Evolutionary conservation across 2,113 vertebrate species (phyloP).

Genomic region (Chloebia gouldiae): DNA sequence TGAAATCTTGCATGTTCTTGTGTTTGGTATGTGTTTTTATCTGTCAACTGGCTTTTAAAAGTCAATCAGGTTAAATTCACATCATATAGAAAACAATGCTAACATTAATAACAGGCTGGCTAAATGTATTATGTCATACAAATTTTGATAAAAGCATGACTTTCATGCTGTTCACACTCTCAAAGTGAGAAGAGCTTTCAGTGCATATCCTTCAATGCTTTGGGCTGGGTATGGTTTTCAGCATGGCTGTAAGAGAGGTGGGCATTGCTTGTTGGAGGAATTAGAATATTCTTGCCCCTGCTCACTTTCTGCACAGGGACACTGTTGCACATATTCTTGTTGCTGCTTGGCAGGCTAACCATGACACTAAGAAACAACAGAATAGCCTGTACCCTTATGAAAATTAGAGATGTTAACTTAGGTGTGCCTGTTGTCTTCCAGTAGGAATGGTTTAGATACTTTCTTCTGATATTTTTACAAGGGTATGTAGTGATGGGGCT

Average conservation of each 20-base stretch:
- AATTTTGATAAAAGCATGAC: background rate
- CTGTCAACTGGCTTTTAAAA: background rate
- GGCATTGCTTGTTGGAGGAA: background rate
- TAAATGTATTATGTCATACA: background rate
- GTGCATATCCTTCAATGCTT: background rate
- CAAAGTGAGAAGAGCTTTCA: background rate
- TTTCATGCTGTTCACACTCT: background rate
- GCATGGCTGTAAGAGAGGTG: background rate
- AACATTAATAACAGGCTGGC: background rate
- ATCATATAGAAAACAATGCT: background rate
- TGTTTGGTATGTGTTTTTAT: background rate
- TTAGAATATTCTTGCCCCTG: background rate
- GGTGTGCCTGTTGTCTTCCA: background rate
- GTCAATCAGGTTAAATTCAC: background rate
- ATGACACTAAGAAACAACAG: background rate
- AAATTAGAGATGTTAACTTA: background rate
- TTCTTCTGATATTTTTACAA: background rate
- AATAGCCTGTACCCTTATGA: background rate
- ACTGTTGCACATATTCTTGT: background rate
- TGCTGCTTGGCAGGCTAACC: background rate
- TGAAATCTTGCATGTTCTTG: background rate
- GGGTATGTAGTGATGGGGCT: background rate
- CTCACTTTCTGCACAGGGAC: background rate
- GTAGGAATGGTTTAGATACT: background rate
- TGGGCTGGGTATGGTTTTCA: background rate